Conservation (phyloP, 2,888 invertebrate species). For the Cheilosia variabilis region DNA sequence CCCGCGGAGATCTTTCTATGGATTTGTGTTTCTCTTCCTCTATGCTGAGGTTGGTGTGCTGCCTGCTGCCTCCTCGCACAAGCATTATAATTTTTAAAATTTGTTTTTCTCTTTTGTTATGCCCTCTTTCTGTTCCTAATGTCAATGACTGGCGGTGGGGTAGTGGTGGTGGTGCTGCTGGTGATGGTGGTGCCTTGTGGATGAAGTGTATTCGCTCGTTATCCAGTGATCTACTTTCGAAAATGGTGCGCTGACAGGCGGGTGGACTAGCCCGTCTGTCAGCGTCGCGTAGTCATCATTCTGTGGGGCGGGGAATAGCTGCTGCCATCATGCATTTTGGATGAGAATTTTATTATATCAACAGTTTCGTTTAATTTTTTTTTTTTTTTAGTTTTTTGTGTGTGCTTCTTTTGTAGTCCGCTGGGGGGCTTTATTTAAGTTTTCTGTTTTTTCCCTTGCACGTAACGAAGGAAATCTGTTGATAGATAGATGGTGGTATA, state of each 20-base stretch:
- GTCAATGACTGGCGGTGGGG: conserved; percentile 64
- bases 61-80: conserved; percentile 25
- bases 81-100: conserved; percentile 27
- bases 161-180: conserved; percentile 15
- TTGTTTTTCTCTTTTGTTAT: not conserved
- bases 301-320: not conserved
- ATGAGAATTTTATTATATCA: conserved; percentile 64
- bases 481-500: conserved; percentile 53
- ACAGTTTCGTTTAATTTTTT: conserved; percentile 18
- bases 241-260: conserved; percentile 65
- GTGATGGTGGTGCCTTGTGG: conserved; percentile 16
- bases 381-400: conserved; percentile 8
- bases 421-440: conserved; percentile 22
- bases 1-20: conserved; percentile 59
- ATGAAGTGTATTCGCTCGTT: conserved; percentile 63
- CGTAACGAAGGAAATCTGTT: conserved; percentile 40
- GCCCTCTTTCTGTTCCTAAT: conserved; percentile 43
- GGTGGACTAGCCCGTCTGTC: conserved; percentile 38
- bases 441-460: conserved; percentile 32
- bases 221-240: conserved; percentile 75
- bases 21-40: conserved; percentile 11
- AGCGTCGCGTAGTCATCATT: not conserved
- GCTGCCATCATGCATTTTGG: conserved; percentile 35
- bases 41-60: not conserved
- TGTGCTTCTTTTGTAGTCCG: conserved; percentile 48